Evolutionary conservation across 2,797 vertebrate species (phyloP).

Genomic region (Meriones psammophilus): DNA sequence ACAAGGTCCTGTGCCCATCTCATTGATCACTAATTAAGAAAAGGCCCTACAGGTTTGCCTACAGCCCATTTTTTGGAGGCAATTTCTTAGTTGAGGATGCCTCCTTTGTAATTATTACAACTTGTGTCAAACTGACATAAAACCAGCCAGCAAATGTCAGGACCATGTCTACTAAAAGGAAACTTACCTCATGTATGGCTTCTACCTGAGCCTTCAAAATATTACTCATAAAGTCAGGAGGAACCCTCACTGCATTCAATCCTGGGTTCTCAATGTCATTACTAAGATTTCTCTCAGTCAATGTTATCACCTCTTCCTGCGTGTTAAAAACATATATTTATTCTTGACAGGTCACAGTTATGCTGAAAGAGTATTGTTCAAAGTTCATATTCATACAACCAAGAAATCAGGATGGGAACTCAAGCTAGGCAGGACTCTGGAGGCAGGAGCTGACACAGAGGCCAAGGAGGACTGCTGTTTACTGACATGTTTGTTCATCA

Average conservation of each 20-base stretch:
- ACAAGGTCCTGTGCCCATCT: too few relatives aligned
- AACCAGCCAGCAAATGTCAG: not conserved
- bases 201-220: constrained; percentile 96
- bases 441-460: too few relatives aligned
- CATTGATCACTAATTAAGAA: too few relatives aligned
- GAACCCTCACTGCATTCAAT: constrained; percentile 86
- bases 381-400: too few relatives aligned
- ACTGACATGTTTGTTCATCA: too few relatives aligned
- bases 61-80: not conserved
- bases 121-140: not conserved
- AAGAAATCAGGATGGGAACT: too few relatives aligned
- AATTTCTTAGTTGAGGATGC: too few relatives aligned
- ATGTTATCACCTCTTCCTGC: constrained; percentile 95
- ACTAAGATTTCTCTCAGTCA: constrained; percentile 95
- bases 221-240: constrained; percentile 96
- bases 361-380: too few relatives aligned
- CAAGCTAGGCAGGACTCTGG: too few relatives aligned
- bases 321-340: constrained; percentile 31
- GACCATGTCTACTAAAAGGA: not conserved
- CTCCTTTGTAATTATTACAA: not conserved
- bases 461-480: too few relatives aligned
- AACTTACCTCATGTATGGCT: constrained; percentile 92
- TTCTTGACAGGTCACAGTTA: too few relatives aligned
- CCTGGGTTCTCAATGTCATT: constrained; percentile 91
- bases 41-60: too few relatives aligned